Percentiles rank a stretch among this genome's conserved stretches.
phyloP scores from a whole-genome alignment of 2,797 vertebrate species.

The Erpetoichthys calabaricus region DNA sequence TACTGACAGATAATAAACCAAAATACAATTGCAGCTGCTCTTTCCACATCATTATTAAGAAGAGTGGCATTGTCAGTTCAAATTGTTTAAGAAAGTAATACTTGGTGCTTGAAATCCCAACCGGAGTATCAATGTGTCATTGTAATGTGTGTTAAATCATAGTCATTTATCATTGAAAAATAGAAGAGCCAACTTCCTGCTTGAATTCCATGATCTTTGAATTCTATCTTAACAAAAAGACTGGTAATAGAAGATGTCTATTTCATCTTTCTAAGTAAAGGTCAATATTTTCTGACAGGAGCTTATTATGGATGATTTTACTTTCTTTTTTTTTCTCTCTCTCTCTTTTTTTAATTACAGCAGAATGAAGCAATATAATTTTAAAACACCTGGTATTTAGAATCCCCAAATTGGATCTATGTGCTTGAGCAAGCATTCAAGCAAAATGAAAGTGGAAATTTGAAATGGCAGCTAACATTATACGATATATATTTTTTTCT shows the following conservation, averaged over 20 bases:
- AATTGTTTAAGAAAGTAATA: slow-evolving; percentile 37
- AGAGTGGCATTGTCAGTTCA: slow-evolving; percentile 28
- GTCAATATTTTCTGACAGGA: slow-evolving; percentile 55
- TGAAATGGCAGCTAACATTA: slow-evolving; percentile 65
- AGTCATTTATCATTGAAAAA: slow-evolving; percentile 47
- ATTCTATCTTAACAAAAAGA: slow-evolving; percentile 57
- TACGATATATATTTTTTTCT: slow-evolving; percentile 47
- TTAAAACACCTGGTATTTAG: slow-evolving; percentile 62
- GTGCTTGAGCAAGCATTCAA: slow-evolving; percentile 18
- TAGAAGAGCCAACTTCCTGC: slow-evolving; percentile 40
- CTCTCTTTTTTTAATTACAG: slow-evolving; percentile 28
- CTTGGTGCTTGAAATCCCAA: slow-evolving; percentile 40
- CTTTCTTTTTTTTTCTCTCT: no score
- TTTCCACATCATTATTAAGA: slow-evolving; percentile 50
- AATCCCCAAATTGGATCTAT: slow-evolving; percentile 23
- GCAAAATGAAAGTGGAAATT: slow-evolving; percentile 54
- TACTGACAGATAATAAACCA: slow-evolving; percentile 42
- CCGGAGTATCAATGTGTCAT: slow-evolving; percentile 55
- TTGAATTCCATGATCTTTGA: slow-evolving; percentile 57
- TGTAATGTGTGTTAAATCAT: slow-evolving; percentile 61
- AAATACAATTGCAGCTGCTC: slow-evolving; percentile 39
- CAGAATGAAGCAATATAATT: slow-evolving; percentile 34
- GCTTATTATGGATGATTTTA: slow-evolving; percentile 45
- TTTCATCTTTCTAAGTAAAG: slow-evolving; percentile 43
- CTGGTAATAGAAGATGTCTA: slow-evolving; percentile 51